phyloP scores from a whole-genome alignment of 2,888 invertebrate species.

The Eilema griseolum region DNA sequence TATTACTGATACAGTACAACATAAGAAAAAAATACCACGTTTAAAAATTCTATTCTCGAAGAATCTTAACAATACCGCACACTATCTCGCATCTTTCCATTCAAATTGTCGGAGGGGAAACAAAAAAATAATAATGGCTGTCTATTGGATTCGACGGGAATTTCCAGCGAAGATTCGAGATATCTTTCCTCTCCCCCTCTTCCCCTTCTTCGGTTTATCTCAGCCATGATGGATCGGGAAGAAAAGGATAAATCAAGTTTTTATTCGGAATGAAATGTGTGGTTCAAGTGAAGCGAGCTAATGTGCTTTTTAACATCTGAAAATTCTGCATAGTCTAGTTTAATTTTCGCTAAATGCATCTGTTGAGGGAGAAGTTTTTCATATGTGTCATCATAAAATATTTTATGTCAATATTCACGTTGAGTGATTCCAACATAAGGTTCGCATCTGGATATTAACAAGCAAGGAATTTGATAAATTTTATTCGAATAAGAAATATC shows the following conservation, averaged over 20 bases:
- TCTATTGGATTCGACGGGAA: constrained; percentile 54
- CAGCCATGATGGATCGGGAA: constrained; percentile 73
- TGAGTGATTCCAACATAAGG: not conserved
- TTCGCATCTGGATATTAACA: not conserved
- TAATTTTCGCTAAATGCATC: constrained; percentile 1
- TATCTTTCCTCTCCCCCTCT: constrained; percentile 50
- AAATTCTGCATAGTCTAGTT: not conserved
- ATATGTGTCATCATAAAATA: not conserved
- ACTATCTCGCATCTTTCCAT: constrained; percentile 52
- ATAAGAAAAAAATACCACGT: constrained; percentile 6
- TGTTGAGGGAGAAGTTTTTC: not conserved
- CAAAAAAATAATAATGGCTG: constrained; percentile 51
- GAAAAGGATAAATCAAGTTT: constrained; percentile 77
- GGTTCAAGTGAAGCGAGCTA: constrained; percentile 45
- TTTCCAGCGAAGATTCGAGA: constrained; percentile 53
- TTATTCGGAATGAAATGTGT: constrained; percentile 58
- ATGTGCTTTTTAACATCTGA: constrained; percentile 19
- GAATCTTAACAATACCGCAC: constrained; percentile 47
- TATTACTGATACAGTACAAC: not conserved
- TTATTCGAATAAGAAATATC: no score
- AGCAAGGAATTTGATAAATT: not conserved
- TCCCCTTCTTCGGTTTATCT: constrained; percentile 64
- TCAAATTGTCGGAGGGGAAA: constrained; percentile 50
- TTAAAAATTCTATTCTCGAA: constrained; percentile 35
- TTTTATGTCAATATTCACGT: not conserved